These are phyloP conservation scores for Sesia bembeciformis DNA, from an alignment of 2,888 invertebrate species.

Conservation along the genomic window DNA sequence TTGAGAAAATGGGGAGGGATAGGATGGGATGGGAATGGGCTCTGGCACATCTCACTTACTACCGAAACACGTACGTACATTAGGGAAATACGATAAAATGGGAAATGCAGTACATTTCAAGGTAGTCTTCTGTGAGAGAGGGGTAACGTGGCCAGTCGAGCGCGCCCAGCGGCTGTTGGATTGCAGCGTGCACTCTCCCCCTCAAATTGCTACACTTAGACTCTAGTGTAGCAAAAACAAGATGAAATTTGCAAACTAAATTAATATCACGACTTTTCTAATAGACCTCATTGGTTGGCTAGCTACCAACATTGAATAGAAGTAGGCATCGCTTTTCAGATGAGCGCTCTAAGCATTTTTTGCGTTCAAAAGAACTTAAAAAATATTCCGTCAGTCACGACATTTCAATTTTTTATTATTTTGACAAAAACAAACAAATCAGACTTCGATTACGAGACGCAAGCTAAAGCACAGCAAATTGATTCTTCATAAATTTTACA, in stretches of 20 bases:
- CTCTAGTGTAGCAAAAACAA: no score
- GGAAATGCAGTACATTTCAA: no score
- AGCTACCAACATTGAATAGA: neutral
- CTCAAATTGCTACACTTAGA: no score
- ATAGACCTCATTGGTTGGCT: neutral
- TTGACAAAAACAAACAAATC: neutral
- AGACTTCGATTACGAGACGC: constrained; percentile 2
- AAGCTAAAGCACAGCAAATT: constrained; percentile 4
- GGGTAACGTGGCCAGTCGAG: no score
- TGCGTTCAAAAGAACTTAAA: neutral
- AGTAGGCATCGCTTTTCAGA: neutral
- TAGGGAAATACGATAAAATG: no score
- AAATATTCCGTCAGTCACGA: neutral
- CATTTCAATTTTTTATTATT: neutral
- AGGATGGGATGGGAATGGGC: no score
- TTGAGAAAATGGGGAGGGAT: no score
- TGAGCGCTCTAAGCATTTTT: neutral
- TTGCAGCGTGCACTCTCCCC: no score
- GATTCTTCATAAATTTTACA: neutral
- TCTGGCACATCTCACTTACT: no score
- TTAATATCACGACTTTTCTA: neutral
- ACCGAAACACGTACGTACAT: no score
- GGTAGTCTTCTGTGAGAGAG: no score
- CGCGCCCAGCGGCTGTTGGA: no score
- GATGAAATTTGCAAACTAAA: neutral